A percentile compares a stretch with the other conserved stretches of the same genome.
phyloP scores from a whole-genome alignment of 1,140 invertebrate genomes.

The Heliconius hermathena region DNA sequence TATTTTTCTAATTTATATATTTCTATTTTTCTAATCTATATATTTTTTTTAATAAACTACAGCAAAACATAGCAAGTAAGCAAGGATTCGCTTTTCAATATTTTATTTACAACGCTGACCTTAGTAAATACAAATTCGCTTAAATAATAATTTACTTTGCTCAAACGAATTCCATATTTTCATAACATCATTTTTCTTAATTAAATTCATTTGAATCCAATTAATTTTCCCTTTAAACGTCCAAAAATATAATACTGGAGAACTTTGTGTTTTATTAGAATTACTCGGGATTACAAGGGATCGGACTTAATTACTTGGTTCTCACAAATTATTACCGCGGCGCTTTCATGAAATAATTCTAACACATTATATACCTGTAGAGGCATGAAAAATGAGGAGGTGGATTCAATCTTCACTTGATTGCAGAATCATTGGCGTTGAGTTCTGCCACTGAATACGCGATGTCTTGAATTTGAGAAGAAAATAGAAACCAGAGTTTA shows the following conservation, averaged over 20 bases:
- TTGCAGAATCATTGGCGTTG: too few relatives aligned
- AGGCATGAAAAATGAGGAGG: not conserved
- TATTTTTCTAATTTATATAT: too few relatives aligned
- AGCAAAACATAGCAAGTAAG: too few relatives aligned
- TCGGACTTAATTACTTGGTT: constrained; percentile 24
- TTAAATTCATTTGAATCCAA: constrained; percentile 14
- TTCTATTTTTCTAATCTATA: too few relatives aligned
- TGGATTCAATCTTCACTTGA: too few relatives aligned
- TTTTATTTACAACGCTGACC: not conserved
- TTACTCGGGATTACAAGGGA: constrained; percentile 28
- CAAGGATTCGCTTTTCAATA: not conserved
- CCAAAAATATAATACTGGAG: constrained; percentile 13
- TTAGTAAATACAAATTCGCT: not conserved
- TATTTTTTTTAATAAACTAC: too few relatives aligned
- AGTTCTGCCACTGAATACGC: too few relatives aligned
- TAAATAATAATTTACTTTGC: constrained; percentile 2
- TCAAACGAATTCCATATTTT: constrained; percentile 5
- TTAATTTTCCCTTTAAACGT: constrained; percentile 14
- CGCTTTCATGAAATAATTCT: not conserved
- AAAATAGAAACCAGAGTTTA: too few relatives aligned
- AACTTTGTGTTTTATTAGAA: constrained; percentile 26
- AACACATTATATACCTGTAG: not conserved
- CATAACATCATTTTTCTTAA: constrained; percentile 9
- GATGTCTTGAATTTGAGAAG: too few relatives aligned
- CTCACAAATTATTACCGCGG: constrained; percentile 16